A percentile compares a stretch with the other conserved stretches of the same genome.
phyloP scores from a whole-genome alignment of 1,140 invertebrate genomes.

The Zaprionus ghesquierei region DNA sequence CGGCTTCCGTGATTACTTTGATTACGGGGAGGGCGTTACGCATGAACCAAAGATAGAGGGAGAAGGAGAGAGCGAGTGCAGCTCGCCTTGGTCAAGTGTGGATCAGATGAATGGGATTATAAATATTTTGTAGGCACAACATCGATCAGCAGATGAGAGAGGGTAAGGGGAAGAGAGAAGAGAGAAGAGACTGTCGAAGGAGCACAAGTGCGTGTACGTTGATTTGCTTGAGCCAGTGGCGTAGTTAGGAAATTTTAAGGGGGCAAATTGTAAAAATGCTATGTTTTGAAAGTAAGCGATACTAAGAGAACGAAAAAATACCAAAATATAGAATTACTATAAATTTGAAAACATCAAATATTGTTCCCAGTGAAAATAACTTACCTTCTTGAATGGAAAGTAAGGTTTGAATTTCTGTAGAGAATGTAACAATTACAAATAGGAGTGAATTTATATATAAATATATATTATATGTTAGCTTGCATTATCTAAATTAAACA shows the following conservation, averaged over 20 bases:
- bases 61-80: not conserved
- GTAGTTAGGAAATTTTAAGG: not conserved
- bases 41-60: not conserved
- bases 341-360: no score
- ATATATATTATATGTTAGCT: no score
- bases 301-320: no score
- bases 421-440: no score
- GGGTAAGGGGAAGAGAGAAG: not conserved
- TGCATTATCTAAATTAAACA: no score
- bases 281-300: no score
- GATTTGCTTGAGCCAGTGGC: not conserved
- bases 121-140: conserved; percentile 74
- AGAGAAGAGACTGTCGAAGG: not conserved
- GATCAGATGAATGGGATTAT: conserved; percentile 70
- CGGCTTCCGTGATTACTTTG: conserved; percentile 39
- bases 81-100: conserved; percentile 4
- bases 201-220: not conserved
- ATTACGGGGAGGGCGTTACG: conserved; percentile 24
- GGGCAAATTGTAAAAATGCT: no score
- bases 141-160: conserved; percentile 49
- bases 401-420: no score
- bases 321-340: no score
- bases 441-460: no score
- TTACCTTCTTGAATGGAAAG: no score
- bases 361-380: no score